Evolutionary conservation across 2,113 vertebrate genomes (phyloP).

Genomic region (Furnarius figulus): DNA sequence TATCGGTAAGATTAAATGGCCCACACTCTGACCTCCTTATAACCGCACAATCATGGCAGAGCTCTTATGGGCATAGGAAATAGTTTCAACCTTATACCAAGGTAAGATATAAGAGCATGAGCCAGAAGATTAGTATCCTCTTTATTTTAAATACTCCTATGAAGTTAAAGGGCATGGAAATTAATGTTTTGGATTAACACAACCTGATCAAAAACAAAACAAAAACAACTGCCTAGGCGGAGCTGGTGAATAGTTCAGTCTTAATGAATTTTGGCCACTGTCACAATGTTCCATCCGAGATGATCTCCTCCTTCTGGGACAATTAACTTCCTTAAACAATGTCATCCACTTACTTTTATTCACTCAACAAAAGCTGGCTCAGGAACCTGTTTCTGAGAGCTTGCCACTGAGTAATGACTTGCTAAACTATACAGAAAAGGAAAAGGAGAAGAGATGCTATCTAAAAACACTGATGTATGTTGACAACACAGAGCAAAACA

Average conservation of each 20-base stretch:
- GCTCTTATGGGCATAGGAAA: background rate
- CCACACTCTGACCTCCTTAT: background rate
- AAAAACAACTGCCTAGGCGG: background rate
- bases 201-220: background rate
- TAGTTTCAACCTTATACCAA: background rate
- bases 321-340: background rate
- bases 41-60: background rate
- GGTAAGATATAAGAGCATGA: background rate
- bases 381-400: background rate
- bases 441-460: background rate
- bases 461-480: background rate
- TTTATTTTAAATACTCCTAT: background rate
- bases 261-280: constrained; percentile 6
- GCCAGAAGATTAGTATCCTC: background rate
- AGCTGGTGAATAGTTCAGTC: background rate
- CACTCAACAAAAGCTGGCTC: background rate
- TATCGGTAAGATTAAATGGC: background rate
- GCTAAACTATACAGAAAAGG: background rate
- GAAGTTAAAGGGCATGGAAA: background rate
- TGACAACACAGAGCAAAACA: background rate
- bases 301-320: background rate
- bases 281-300: background rate
- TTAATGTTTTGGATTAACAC: background rate
- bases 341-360: background rate
- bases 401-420: background rate